A percentile compares a stretch with the other conserved stretches of the same genome.
Evolutionary conservation across 2,888 invertebrate genomes (phyloP).

Genomic region (Eudemis profundana): DNA sequence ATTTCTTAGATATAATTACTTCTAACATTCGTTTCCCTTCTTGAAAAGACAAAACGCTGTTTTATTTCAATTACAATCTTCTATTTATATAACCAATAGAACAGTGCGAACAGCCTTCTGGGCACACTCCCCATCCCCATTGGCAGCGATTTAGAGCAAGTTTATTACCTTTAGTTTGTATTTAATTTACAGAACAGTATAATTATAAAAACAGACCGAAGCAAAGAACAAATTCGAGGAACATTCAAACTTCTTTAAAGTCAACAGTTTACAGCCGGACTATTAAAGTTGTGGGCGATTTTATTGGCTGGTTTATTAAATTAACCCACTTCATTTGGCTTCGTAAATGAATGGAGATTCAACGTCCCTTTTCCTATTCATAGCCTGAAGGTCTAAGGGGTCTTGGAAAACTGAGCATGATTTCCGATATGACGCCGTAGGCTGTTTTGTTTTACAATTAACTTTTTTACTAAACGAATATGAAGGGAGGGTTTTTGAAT

Average conservation of each 20-base stretch:
- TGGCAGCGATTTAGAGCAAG: too few relatives aligned
- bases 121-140: too few relatives aligned
- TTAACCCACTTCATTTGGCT: conserved; percentile 24
- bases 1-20: too few relatives aligned
- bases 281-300: conserved; percentile 18
- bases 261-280: conserved; percentile 2
- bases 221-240: background rate
- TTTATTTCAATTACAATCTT: too few relatives aligned
- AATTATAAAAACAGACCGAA: too few relatives aligned
- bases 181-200: too few relatives aligned
- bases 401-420: background rate
- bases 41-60: too few relatives aligned
- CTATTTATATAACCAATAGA: too few relatives aligned
- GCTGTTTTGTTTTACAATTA: background rate
- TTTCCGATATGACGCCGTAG: background rate
- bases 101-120: too few relatives aligned
- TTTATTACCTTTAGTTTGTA: too few relatives aligned
- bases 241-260: background rate
- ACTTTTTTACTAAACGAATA: background rate
- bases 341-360: conserved; percentile 4
- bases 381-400: conserved; percentile 14
- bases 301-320: conserved; percentile 26
- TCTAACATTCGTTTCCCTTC: too few relatives aligned
- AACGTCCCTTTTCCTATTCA: conserved; percentile 12
- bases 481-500: background rate